Percentiles rank a stretch among this genome's conserved stretches.
Conservation (phyloP, 1,140 invertebrate genomes). For the Brachionus angularis region DNA sequence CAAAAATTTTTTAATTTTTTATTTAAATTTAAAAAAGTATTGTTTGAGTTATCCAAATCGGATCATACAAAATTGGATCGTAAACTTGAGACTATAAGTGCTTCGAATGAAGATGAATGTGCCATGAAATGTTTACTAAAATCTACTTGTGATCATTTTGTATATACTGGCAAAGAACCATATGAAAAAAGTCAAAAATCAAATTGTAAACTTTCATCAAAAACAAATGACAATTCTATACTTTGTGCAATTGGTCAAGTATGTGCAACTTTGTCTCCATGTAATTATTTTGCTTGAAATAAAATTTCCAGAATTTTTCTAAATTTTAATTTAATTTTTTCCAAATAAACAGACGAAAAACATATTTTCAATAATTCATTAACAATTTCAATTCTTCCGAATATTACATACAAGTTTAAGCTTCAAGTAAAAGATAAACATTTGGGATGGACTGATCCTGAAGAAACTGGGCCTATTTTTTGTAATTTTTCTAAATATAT, state of each 20-base stretch:
- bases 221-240: not conserved
- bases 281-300: not conserved
- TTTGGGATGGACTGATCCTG: slow-evolving; percentile 28
- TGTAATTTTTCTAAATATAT: not conserved
- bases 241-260: not conserved
- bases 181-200: not conserved
- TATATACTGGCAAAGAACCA: slow-evolving; percentile 7
- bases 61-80: too few species aligned
- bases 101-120: slow-evolving; percentile 30
- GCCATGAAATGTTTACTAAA: not conserved
- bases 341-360: not conserved
- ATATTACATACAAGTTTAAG: slow-evolving; percentile 31
- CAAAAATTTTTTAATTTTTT: too few species aligned
- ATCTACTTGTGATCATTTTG: slow-evolving; percentile 33
- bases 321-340: not conserved
- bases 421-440: slow-evolving; percentile 27
- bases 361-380: not conserved
- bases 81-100: too few species aligned
- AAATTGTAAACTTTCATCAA: not conserved
- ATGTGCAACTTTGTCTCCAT: not conserved
- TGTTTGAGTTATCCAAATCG: too few species aligned
- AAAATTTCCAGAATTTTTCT: not conserved
- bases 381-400: slow-evolving; percentile 11
- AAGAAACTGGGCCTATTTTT: not conserved
- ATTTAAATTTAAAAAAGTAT: too few species aligned